These are phyloP conservation scores for Pyrocephalus nanus DNA, from an alignment of 2,797 vertebrate genomes.

Conservation along the genomic window DNA sequence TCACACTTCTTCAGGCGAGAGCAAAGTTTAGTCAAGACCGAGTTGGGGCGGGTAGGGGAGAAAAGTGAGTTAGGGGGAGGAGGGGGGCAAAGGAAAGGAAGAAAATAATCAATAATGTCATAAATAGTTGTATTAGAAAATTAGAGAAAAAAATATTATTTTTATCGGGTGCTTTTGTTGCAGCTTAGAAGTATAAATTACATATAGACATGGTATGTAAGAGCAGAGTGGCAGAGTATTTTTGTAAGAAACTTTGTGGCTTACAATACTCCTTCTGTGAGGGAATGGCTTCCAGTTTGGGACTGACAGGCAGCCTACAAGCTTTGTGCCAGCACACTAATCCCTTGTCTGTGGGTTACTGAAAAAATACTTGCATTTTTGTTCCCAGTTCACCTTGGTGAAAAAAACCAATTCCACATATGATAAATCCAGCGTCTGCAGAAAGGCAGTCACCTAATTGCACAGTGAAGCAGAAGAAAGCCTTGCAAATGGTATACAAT, in stretches of 20 bases:
- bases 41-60: not conserved
- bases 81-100: not conserved
- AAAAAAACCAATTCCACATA: conserved; percentile 69
- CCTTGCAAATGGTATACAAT: conserved; percentile 86
- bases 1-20: not conserved
- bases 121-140: not conserved
- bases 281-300: not conserved
- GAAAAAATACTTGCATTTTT: conserved; percentile 58
- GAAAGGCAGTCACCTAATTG: conserved; percentile 87
- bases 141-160: not conserved
- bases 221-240: not conserved
- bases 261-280: conserved; percentile 55
- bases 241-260: conserved; percentile 15
- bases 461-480: conserved; percentile 85
- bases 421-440: conserved; percentile 80
- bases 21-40: conserved; percentile 47
- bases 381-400: conserved; percentile 76
- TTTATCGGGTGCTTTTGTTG: not conserved
- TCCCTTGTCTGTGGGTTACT: conserved; percentile 52
- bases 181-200: not conserved
- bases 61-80: not conserved
- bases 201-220: not conserved
- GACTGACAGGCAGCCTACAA: conserved; percentile 43
- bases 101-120: not conserved
- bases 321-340: conserved; percentile 58